These are phyloP conservation scores for Axinella damicornis DNA, from an alignment of 37 sponge, comb jelly and placozoan genomes.

Conservation along the genomic window DNA sequence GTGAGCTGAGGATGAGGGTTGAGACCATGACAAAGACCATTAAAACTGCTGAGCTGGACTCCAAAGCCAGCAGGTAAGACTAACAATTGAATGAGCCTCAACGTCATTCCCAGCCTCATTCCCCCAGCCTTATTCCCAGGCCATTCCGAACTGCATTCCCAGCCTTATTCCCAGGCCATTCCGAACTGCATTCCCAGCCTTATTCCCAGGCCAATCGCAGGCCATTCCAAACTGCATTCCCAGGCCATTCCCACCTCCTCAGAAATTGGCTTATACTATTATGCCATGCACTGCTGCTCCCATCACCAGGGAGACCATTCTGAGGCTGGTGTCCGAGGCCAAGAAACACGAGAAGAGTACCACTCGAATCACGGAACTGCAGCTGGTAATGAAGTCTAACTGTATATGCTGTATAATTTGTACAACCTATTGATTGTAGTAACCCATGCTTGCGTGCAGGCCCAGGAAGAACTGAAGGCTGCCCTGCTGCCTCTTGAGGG, in stretches of 20 bases:
- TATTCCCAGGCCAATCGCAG: no score
- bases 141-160: no score
- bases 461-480: not conserved
- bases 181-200: no score
- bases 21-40: slow-evolving; percentile 32
- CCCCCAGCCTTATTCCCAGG: not conserved
- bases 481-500: not conserved
- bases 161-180: no score
- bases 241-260: not conserved
- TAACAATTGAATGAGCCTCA: no score
- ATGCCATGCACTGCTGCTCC: no score
- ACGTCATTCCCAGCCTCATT: not conserved
- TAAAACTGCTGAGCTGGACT: slow-evolving; percentile 55
- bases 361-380: slow-evolving; percentile 13
- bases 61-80: slow-evolving; percentile 63
- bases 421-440: not conserved
- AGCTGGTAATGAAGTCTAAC: slow-evolving; percentile 8
- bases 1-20: slow-evolving; percentile 31
- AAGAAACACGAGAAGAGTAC: slow-evolving; percentile 55
- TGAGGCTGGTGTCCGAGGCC: slow-evolving; percentile 62
- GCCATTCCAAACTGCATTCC: not conserved
- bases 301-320: slow-evolving; percentile 72
- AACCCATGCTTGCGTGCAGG: not conserved
- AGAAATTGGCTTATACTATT: no score
- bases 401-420: not conserved